These are phyloP conservation scores for Thunnus maccoyii DNA, from an alignment of 2,113 vertebrate genomes.

Conservation along the genomic window DNA sequence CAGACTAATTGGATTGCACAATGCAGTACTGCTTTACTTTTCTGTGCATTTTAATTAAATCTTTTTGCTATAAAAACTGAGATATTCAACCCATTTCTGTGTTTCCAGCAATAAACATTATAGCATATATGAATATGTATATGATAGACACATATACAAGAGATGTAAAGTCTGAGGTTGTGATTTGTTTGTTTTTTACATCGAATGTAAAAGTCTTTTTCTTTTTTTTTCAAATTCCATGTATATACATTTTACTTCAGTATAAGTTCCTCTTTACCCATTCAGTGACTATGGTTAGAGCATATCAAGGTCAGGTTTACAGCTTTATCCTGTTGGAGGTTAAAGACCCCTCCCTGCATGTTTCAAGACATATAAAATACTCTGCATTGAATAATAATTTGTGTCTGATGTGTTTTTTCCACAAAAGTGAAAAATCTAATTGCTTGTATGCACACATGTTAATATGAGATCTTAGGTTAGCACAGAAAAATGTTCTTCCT, in stretches of 20 bases:
- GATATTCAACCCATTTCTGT: conserved; percentile 43
- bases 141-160: not conserved
- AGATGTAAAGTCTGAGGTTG: not conserved
- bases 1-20: conserved; percentile 76
- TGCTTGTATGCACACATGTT: too few relatives aligned
- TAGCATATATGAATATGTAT: conserved; percentile 18
- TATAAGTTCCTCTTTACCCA: not conserved
- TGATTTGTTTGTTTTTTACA: conserved; percentile 2
- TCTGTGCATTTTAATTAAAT: conserved; percentile 58
- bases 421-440: too few relatives aligned
- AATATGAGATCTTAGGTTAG: too few relatives aligned
- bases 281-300: not conserved
- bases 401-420: too few relatives aligned
- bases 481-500: too few relatives aligned
- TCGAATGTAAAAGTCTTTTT: conserved; percentile 1
- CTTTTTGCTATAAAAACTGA: conserved; percentile 44
- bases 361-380: too few relatives aligned
- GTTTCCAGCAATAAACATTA: conserved; percentile 40
- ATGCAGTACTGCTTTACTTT: conserved; percentile 64
- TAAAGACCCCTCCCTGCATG: not conserved
- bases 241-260: not conserved
- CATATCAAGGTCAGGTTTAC: not conserved
- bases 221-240: not conserved
- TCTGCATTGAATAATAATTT: too few relatives aligned
- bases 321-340: not conserved